Evolutionary conservation across 2,113 vertebrate genomes (phyloP).

Genomic region (Noctilio leporinus): DNA sequence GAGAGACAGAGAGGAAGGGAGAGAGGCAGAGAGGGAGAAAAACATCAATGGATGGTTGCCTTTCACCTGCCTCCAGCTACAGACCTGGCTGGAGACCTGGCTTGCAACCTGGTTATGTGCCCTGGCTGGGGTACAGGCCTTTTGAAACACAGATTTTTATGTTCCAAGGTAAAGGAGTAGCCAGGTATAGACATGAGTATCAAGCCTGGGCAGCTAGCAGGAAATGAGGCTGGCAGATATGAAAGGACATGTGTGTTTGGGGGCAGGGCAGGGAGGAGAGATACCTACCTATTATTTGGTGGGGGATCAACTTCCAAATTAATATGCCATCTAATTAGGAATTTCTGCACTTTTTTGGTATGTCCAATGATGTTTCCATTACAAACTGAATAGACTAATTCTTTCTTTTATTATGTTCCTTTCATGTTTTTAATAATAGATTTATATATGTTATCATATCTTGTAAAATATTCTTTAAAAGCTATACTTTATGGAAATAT

Average conservation of each 20-base stretch:
- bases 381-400: not conserved
- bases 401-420: not conserved
- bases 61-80: no score
- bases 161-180: not conserved
- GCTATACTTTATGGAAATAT: not conserved
- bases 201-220: fast-evolving
- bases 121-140: no score
- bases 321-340: not conserved
- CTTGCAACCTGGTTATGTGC: no score
- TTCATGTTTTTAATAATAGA: not conserved
- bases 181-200: fast-evolving
- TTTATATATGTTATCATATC: not conserved
- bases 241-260: fast-evolving
- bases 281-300: not conserved
- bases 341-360: not conserved
- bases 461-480: not conserved
- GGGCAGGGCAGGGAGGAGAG: fast-evolving
- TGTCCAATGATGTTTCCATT: not conserved
- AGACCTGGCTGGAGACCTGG: no score
- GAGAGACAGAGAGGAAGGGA: no score
- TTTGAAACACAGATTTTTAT: not conserved
- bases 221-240: not conserved
- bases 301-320: not conserved
- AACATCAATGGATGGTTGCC: no score
- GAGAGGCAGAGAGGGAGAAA: no score